Conservation (phyloP, 2,888 invertebrate species). For the Patella ulyssiponensis region DNA sequence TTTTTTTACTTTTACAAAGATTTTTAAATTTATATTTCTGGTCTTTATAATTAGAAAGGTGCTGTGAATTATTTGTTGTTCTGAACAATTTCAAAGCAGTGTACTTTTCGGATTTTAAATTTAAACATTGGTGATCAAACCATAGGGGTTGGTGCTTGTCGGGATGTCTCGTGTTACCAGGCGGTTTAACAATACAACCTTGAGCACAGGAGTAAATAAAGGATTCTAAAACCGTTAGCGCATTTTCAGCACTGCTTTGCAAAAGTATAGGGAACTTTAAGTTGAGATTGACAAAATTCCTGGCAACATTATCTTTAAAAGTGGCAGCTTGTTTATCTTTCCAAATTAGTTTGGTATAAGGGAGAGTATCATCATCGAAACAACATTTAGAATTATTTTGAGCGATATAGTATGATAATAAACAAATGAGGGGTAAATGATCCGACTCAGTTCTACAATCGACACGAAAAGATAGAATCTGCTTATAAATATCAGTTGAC, state of each 20-base stretch:
- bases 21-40: not conserved
- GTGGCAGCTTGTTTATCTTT: too few species aligned
- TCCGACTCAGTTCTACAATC: not conserved
- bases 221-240: not conserved
- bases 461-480: not conserved
- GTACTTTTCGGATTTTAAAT: not conserved
- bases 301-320: too few species aligned
- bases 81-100: not conserved
- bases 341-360: too few species aligned
- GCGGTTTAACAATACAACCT: not conserved
- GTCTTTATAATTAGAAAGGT: not conserved
- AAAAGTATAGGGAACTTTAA: not conserved
- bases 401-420: not conserved
- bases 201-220: constrained; percentile 4
- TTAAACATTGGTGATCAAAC: not conserved
- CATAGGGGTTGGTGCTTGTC: not conserved
- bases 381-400: not conserved
- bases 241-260: not conserved
- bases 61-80: not conserved
- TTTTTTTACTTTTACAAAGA: not conserved
- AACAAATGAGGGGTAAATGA: not conserved
- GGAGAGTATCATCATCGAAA: too few species aligned
- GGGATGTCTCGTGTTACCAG: not conserved
- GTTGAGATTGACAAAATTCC: too few species aligned
- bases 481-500: not conserved